Conservation (phyloP, 2,888 invertebrate species). For the Polyommatus icarus region DNA sequence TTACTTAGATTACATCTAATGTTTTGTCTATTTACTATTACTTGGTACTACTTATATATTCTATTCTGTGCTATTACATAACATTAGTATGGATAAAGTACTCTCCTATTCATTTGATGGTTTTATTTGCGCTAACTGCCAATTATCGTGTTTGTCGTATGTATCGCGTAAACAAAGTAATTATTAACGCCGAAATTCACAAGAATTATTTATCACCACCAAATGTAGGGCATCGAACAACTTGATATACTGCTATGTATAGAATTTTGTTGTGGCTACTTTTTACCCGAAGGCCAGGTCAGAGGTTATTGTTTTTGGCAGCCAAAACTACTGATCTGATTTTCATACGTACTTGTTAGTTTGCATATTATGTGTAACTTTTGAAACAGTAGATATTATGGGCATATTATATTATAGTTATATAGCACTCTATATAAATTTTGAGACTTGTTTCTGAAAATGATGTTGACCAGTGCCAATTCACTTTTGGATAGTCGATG, state of each 20-base stretch:
- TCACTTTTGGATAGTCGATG: no score
- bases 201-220: slow-evolving; percentile 2
- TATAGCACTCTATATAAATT: no score
- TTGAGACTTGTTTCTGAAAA: no score
- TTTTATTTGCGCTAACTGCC: background rate
- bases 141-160: background rate
- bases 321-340: background rate
- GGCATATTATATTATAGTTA: no score
- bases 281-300: background rate
- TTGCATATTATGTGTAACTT: background rate
- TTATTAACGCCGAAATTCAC: slow-evolving; percentile 5
- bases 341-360: background rate
- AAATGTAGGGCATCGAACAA: background rate
- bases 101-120: background rate
- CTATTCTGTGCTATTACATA: background rate
- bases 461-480: no score
- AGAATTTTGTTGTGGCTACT: background rate
- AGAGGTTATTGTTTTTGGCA: background rate
- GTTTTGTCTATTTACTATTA: no score
- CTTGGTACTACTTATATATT: no score
- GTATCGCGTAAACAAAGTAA: background rate
- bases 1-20: no score
- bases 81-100: background rate
- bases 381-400: background rate
- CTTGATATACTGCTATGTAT: background rate